Base-by-base conservation (phyloP, 2,797 vertebrate species). In the Choloepus didactylus region DNA sequence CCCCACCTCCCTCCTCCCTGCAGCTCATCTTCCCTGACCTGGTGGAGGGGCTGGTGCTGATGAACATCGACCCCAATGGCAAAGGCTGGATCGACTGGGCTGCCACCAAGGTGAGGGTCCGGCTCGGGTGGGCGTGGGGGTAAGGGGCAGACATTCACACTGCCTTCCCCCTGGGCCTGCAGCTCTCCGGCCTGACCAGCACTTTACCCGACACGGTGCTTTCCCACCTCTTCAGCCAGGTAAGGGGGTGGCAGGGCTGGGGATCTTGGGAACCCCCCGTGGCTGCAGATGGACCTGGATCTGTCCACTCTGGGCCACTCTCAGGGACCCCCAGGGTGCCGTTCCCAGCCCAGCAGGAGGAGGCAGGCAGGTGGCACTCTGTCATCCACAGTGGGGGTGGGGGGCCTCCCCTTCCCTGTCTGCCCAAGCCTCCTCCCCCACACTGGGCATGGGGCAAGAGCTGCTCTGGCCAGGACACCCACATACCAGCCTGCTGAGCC, bases 1-100 rank as follows among this genome's bases (percentile, higher is more conserved):
- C 38, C 38, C 12, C 0, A 0, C 29, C 35, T 67, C 44, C 60
- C 51, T 85, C 87, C 87, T 18, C 21, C 5, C 54, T 67, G 60
- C 97, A 99, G 99, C 98, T 99, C 89, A 99, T 99, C 98, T 99
- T 99, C 97, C 99, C 99, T 0, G 99, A 99, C 97, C 97, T 99
- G 97, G 99, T 99, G 1, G 99, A 99, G 98, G 99, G 99, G 38
- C 98, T 99, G 98, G 99, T 99, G 95, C 98, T 99, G 96, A 98
- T 99, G 97, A 99, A 99, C 98, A 99, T 99, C 0, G 99, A 99
- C 97, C 99, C 99, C 93, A 99, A 99, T 0, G 99, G 99, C 96
- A 99, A 99, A 96, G 99, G 99, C 96, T 99, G 99, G 99, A 99
- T 99, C 4, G 99, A 99, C 98, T 99, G 99, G 99, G 99, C 99